phyloP scores from a whole-genome alignment of 2,797 vertebrate species.

The Ctenopoma kingsleyae region DNA sequence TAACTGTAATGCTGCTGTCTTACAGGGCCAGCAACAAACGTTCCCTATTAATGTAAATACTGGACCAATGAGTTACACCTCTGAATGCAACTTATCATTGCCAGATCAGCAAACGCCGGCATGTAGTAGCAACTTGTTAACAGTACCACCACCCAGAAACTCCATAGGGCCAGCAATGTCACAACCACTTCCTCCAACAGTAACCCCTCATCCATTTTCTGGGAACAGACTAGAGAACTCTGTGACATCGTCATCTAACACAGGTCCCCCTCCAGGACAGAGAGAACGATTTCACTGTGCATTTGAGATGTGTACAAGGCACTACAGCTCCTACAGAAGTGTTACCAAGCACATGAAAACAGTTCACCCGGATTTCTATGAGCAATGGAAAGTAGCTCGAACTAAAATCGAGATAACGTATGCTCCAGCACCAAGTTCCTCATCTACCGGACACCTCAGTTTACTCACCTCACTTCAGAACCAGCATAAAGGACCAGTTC shows the following conservation, averaged over 20 bases:
- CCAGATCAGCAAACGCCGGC: slow-evolving; percentile 41
- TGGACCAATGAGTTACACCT: slow-evolving; percentile 48
- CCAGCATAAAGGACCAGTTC: slow-evolving; percentile 57
- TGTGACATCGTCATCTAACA: slow-evolving; percentile 25
- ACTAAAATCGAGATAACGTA: slow-evolving; percentile 87
- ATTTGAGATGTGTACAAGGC: slow-evolving; percentile 90
- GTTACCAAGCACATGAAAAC: slow-evolving; percentile 97
- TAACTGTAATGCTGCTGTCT: slow-evolving; percentile 42
- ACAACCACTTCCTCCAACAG: slow-evolving; percentile 68
- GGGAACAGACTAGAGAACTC: slow-evolving; percentile 58
- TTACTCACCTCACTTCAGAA: slow-evolving; percentile 77
- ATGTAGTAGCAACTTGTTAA: slow-evolving; percentile 49
- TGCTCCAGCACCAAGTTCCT: slow-evolving; percentile 53
- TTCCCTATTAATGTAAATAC: slow-evolving; percentile 56
- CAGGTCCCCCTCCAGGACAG: slow-evolving; percentile 43
- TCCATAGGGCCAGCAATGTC: slow-evolving; percentile 57
- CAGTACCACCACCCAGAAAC: slow-evolving; percentile 41
- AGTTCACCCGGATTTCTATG: slow-evolving; percentile 92
- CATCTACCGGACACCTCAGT: slow-evolving; percentile 76
- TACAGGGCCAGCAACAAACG: slow-evolving; percentile 58
- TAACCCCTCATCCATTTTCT: slow-evolving; percentile 51
- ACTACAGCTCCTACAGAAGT: slow-evolving; percentile 93
- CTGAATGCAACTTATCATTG: slow-evolving; percentile 44
- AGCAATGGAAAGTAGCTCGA: slow-evolving; percentile 89
- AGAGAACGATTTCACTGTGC: slow-evolving; percentile 91